Percentiles rank a stretch among this genome's conserved stretches.
phyloP scores from a whole-genome alignment of 1,140 invertebrate species.

The Aleiodes sp. region DNA sequence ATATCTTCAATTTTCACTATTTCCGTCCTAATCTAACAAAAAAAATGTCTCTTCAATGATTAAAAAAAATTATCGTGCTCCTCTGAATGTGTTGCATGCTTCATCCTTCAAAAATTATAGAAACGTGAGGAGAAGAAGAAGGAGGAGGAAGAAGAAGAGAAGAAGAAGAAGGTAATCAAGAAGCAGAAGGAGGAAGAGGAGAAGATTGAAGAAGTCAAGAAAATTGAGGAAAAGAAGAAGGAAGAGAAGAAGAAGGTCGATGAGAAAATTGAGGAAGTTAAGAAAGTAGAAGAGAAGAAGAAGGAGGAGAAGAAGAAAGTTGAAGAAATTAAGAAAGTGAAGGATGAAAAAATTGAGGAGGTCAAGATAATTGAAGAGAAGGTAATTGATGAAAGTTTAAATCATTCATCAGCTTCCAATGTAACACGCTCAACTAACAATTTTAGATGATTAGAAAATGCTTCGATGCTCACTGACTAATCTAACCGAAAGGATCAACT shows the following conservation, averaged over 20 bases:
- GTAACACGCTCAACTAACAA: conserved; percentile 31
- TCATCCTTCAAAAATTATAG: conserved; percentile 29
- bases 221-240: conserved; percentile 47
- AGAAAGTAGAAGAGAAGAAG: conserved; percentile 55
- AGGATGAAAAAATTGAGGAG: conserved; percentile 40
- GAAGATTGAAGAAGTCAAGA: conserved; percentile 62
- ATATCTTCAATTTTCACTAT: background rate
- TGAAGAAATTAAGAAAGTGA: conserved; percentile 43
- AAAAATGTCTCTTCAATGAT: no score
- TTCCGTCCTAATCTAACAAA: no score
- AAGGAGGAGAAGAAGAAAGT: conserved; percentile 48
- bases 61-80: no score
- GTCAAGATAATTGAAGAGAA: conserved; percentile 49
- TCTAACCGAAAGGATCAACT: conserved; percentile 19
- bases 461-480: conserved; percentile 27
- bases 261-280: conserved; percentile 63
- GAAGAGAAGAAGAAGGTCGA: conserved; percentile 50
- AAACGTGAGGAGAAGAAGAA: conserved; percentile 43
- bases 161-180: conserved; percentile 39
- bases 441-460: conserved; percentile 30
- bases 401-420: conserved; percentile 18
- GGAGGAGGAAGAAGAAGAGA: conserved; percentile 34
- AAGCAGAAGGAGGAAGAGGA: conserved; percentile 51
- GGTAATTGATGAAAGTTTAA: conserved; percentile 58
- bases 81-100: no score